A percentile compares a stretch with the other conserved stretches of the same genome.
These are phyloP conservation scores for Prunella himalayana DNA, from an alignment of 2,113 vertebrate genomes.

Conservation along the genomic window DNA sequence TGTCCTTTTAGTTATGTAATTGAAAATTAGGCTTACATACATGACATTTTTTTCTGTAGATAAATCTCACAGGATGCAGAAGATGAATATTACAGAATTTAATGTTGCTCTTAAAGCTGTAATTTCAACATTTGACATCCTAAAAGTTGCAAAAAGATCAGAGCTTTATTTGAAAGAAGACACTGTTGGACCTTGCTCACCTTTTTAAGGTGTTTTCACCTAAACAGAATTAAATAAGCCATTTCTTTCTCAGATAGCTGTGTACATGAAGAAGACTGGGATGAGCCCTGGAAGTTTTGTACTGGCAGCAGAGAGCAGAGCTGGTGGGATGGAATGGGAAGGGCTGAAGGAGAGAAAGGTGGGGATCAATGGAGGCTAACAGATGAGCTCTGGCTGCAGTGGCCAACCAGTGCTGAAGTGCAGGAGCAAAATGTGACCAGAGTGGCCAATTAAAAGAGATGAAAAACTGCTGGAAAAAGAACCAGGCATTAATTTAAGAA, in stretches of 20 bases:
- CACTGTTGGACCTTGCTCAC: not conserved
- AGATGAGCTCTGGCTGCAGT: not conserved
- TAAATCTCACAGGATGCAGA: not conserved
- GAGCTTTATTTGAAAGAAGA: not conserved
- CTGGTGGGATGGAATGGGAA: not conserved
- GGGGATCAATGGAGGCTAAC: not conserved
- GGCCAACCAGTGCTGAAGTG: rapidly evolving
- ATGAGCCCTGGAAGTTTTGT: not conserved
- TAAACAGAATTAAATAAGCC: not conserved
- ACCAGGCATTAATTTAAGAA: not conserved
- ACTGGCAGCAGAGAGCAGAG: not conserved
- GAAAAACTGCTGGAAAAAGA: not conserved
- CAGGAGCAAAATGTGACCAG: not conserved
- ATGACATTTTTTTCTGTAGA: not conserved
- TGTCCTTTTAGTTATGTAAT: not conserved
- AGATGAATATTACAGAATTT: not conserved
- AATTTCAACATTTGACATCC: not conserved
- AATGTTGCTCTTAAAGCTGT: not conserved
- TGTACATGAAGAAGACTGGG: not conserved
- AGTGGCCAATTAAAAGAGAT: not conserved
- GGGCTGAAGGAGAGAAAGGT: not conserved
- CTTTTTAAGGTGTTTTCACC: not conserved
- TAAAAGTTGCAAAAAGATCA: not conserved
- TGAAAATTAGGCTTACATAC: not conserved
- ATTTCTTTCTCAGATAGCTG: not conserved